Evolutionary conservation across 2,888 invertebrate species (phyloP).

Genomic region (Euplexia lucipara): DNA sequence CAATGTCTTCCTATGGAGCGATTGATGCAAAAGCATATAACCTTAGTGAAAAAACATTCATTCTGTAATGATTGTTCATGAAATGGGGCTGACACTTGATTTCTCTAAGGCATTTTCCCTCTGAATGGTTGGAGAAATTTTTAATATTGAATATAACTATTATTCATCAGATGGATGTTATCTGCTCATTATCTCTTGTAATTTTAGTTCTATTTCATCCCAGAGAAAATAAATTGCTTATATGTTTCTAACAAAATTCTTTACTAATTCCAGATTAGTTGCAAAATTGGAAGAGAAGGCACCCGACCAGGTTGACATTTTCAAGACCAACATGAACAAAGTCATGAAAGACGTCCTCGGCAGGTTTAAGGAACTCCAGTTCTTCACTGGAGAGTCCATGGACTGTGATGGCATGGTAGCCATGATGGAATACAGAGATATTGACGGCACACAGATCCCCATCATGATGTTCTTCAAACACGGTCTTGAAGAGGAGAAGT

Average conservation of each 20-base stretch:
- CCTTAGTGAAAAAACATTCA: slow-evolving; percentile 87
- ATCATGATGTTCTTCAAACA: slow-evolving; percentile 99
- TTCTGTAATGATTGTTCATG: slow-evolving; percentile 86
- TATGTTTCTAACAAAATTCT: slow-evolving; percentile 23
- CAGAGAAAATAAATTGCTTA: neutral
- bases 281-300: slow-evolving; percentile 94
- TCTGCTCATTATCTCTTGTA: neutral
- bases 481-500: slow-evolving; percentile 98
- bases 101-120: too few species aligned
- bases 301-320: slow-evolving; percentile 96
- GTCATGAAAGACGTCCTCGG: slow-evolving; percentile 97
- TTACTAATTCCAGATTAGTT: slow-evolving; percentile 93
- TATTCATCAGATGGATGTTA: neutral
- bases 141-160: too few species aligned
- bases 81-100: slow-evolving; percentile 82
- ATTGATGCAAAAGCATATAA: slow-evolving; percentile 84
- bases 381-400: slow-evolving; percentile 98
- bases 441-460: slow-evolving; percentile 95
- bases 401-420: slow-evolving; percentile 98
- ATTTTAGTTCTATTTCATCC: neutral
- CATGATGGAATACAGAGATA: slow-evolving; percentile 97
- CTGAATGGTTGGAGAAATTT: too few species aligned
- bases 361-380: slow-evolving; percentile 98
- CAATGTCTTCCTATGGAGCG: slow-evolving; percentile 80
- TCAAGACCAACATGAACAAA: slow-evolving; percentile 98